These are phyloP conservation scores for Sinosuthora webbiana DNA, from an alignment of 2,113 vertebrate genomes.

Conservation along the genomic window DNA sequence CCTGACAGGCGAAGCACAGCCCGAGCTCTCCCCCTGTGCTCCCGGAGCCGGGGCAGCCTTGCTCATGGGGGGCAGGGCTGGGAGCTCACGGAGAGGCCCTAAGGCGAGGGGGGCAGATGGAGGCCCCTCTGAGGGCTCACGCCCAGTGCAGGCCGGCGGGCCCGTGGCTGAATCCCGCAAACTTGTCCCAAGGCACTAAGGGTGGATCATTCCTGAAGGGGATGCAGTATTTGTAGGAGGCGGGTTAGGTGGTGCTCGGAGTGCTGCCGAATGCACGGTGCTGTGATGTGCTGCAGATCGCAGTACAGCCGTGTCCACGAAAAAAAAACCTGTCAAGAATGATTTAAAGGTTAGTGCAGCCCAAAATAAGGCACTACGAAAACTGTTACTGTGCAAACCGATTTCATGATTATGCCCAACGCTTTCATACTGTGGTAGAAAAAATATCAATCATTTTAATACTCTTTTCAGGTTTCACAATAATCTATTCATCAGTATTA, in stretches of 20 bases:
- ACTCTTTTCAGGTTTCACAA: background rate
- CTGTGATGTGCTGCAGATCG: background rate
- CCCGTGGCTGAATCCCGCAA: fast-evolving
- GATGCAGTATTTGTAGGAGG: background rate
- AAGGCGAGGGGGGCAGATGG: background rate
- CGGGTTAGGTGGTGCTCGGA: background rate
- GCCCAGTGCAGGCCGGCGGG: background rate
- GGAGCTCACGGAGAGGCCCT: no score
- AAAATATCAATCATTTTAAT: background rate
- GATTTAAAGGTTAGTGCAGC: background rate
- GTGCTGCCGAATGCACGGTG: background rate
- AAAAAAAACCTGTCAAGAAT: background rate
- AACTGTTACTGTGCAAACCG: background rate
- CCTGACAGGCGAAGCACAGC: background rate
- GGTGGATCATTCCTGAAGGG: fast-evolving
- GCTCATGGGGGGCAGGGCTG: background rate
- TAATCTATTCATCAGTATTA: background rate
- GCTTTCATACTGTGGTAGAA: background rate
- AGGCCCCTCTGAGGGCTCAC: background rate
- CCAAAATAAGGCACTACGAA: background rate
- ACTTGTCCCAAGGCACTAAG: background rate
- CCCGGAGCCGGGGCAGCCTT: background rate
- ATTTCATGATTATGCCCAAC: fast-evolving
- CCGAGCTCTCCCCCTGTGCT: background rate
- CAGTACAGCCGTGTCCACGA: background rate